These are phyloP conservation scores for Nomada fabriciana DNA, from an alignment of 2,888 invertebrate species.

Conservation along the genomic window DNA sequence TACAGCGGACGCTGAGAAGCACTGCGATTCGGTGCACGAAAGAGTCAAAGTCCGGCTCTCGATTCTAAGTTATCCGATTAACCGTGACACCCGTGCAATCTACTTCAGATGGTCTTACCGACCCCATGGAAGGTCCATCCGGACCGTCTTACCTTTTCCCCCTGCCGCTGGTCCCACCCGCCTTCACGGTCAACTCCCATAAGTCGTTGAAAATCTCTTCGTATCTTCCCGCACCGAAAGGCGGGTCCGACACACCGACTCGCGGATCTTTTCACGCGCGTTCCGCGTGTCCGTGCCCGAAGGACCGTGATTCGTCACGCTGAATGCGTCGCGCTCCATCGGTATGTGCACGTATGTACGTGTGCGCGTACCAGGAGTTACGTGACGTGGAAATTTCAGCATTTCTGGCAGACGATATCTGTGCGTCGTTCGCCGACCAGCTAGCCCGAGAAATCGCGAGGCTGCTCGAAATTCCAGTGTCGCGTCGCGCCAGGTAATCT, in stretches of 20 bases:
- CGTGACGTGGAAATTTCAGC: slow-evolving; percentile 56
- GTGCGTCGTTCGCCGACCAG: not conserved
- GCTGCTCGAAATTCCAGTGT: slow-evolving; percentile 39
- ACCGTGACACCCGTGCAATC: slow-evolving; percentile 77
- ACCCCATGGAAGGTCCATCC: slow-evolving; percentile 58
- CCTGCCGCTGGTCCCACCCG: slow-evolving; percentile 9
- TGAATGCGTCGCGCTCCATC: slow-evolving; percentile 34
- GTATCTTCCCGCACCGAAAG: slow-evolving; percentile 55
- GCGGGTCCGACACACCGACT: slow-evolving; percentile 55
- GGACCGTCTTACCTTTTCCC: slow-evolving; percentile 45
- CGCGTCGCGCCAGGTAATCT: slow-evolving; percentile 29
- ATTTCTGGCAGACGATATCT: not conserved
- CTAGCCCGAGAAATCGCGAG: slow-evolving; percentile 6
- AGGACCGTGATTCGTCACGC: slow-evolving; percentile 65
- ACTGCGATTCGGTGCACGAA: slow-evolving; percentile 57
- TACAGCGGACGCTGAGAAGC: slow-evolving; percentile 35
- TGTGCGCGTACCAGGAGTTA: slow-evolving; percentile 25
- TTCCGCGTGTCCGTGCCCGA: slow-evolving; percentile 55
- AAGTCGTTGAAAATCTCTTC: slow-evolving; percentile 70
- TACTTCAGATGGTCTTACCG: slow-evolving; percentile 67
- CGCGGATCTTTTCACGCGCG: slow-evolving; percentile 67
- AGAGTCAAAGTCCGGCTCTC: slow-evolving; percentile 67
- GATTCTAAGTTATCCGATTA: slow-evolving; percentile 79
- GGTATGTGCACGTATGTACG: not conserved
- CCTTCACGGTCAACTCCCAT: slow-evolving; percentile 45